phyloP scores from a whole-genome alignment of 2,113 vertebrate genomes.

The Ancistrus triradiatus region DNA sequence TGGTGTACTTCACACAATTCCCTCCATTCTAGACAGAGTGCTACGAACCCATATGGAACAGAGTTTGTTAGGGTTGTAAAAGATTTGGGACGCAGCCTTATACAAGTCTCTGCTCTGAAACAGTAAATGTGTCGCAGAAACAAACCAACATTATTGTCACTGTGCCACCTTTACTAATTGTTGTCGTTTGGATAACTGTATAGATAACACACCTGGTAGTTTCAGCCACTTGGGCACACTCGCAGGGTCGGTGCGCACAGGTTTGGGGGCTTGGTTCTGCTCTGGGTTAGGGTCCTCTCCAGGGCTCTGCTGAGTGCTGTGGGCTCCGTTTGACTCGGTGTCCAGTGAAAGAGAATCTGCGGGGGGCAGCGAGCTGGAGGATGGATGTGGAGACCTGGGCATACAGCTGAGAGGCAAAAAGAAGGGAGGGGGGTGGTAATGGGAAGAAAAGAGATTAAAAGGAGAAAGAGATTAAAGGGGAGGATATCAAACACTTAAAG shows the following conservation, averaged over 20 bases:
- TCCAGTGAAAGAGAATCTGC: slow-evolving; percentile 38
- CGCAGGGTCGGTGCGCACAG: slow-evolving; percentile 46
- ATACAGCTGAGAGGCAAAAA: slow-evolving; percentile 68
- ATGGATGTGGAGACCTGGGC: slow-evolving; percentile 43
- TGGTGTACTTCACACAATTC: no score
- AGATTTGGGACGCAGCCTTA: no score
- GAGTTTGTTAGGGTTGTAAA: no score
- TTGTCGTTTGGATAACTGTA: no score
- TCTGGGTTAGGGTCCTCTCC: slow-evolving; percentile 21
- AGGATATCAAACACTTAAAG: slow-evolving; percentile 28
- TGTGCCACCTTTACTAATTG: no score
- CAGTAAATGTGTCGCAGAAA: no score
- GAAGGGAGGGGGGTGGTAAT: background rate
- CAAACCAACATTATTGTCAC: no score
- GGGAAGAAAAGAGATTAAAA: slow-evolving; percentile 1
- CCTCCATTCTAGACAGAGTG: no score
- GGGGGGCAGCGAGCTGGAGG: slow-evolving; percentile 29
- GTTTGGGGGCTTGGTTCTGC: slow-evolving; percentile 40
- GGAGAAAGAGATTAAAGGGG: background rate
- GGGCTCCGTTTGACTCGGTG: slow-evolving; percentile 15
- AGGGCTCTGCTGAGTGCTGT: background rate
- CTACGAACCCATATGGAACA: no score
- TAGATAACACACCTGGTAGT: slow-evolving; percentile 64
- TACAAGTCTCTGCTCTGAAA: no score
- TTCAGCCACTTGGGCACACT: slow-evolving; percentile 77